These are phyloP conservation scores for Eugnorisma glareosa DNA, from an alignment of 2,888 invertebrate genomes.

Conservation along the genomic window DNA sequence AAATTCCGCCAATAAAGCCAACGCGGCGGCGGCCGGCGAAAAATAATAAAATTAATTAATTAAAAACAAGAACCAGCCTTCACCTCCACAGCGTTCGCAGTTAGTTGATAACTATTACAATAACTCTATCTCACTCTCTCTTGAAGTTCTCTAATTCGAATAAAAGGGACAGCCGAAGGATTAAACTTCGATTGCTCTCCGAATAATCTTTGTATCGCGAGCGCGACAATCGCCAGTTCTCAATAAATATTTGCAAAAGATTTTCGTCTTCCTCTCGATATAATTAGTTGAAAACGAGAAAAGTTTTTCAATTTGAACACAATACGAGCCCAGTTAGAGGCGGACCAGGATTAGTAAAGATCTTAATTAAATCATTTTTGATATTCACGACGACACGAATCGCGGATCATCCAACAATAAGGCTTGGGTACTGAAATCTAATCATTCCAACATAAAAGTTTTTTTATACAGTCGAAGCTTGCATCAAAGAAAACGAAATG, in stretches of 20 bases:
- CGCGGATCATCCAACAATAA: constrained; percentile 52
- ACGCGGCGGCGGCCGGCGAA: constrained; percentile 80
- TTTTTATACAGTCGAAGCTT: not conserved
- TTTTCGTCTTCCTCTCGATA: constrained; percentile 81
- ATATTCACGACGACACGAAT: constrained; percentile 69
- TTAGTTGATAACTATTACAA: constrained; percentile 55
- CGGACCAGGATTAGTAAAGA: constrained; percentile 78
- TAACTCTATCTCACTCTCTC: constrained; percentile 39
- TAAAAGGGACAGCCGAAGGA: constrained; percentile 41
- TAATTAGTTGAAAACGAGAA: constrained; percentile 86
- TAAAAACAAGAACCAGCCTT: constrained; percentile 84
- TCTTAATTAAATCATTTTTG: constrained; percentile 81
- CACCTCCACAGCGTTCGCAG: constrained; percentile 61
- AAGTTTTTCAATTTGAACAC: constrained; percentile 88
- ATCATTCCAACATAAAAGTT: not conserved
- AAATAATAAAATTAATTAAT: constrained; percentile 91
- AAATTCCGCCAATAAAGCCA: constrained; percentile 89
- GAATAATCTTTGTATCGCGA: constrained; percentile 64
- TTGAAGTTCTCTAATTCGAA: not conserved
- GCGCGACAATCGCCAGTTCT: constrained; percentile 72
- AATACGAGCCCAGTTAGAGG: constrained; percentile 79
- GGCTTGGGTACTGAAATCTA: not conserved
- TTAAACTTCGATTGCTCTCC: constrained; percentile 48
- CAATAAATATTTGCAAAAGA: constrained; percentile 87
- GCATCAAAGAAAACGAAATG: not conserved